phyloP scores from a whole-genome alignment of 2,888 invertebrate species.

The Pseudeuparius sepicola region DNA sequence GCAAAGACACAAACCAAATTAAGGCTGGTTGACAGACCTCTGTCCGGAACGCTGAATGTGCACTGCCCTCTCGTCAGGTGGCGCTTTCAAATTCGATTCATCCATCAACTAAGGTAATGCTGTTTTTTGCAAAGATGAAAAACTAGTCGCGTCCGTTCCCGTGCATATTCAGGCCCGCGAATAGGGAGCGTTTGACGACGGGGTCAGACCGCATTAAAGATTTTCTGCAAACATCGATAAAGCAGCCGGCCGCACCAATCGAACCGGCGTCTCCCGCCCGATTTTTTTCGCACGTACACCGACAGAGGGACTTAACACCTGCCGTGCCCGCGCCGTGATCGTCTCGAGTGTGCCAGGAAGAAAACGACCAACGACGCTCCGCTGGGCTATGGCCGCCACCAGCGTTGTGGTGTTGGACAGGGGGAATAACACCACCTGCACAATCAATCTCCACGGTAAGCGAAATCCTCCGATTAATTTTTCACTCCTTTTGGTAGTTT shows the following conservation, averaged over 20 bases:
- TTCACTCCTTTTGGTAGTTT: slow-evolving; percentile 6
- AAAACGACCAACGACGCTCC: too few species aligned
- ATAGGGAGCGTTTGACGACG: slow-evolving; percentile 27
- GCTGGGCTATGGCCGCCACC: slow-evolving; percentile 57
- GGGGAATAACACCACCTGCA: slow-evolving; percentile 94
- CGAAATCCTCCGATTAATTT: slow-evolving; percentile 12
- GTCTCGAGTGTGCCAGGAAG: too few species aligned
- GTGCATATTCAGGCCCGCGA: slow-evolving; percentile 31
- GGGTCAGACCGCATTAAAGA: too few species aligned
- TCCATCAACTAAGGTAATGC: slow-evolving; percentile 33
- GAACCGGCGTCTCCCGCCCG: slow-evolving; percentile 14
- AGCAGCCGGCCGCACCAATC: slow-evolving; percentile 10
- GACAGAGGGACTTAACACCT: slow-evolving; percentile 37
- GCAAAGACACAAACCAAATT: too few species aligned
- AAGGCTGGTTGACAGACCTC: too few species aligned
- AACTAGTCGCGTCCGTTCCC: slow-evolving; percentile 37
- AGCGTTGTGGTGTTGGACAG: slow-evolving; percentile 92
- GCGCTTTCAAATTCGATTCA: slow-evolving; percentile 15
- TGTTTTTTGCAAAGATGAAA: slow-evolving; percentile 38
- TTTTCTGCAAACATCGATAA: slow-evolving; percentile 20
- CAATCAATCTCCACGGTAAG: slow-evolving; percentile 93
- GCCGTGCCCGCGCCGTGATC: slow-evolving; percentile 37
- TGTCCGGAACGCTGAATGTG: too few species aligned
- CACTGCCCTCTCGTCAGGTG: too few species aligned
- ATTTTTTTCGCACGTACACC: slow-evolving; percentile 31